Conservation (phyloP, 53 echinoderm and acorn worm genomes). For the Mesocentrotus franciscanus region DNA sequence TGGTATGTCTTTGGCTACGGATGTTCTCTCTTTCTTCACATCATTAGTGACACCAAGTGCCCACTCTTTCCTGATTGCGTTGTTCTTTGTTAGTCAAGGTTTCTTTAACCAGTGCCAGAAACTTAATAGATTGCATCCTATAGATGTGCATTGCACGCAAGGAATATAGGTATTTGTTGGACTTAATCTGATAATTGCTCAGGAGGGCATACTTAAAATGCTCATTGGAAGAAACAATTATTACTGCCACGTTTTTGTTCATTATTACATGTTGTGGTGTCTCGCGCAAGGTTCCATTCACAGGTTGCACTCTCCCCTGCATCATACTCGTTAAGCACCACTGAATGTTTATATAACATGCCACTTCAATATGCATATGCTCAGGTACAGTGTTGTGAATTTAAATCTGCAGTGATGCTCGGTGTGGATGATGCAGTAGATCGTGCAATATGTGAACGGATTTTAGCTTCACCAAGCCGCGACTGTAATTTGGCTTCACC, state of each 20-base stretch:
- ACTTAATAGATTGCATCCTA: not conserved
- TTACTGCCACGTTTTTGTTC: not conserved
- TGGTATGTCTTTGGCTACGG: constrained; percentile 50
- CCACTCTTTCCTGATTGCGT: constrained; percentile 10
- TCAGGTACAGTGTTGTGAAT: constrained; percentile 37
- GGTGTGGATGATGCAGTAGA: not conserved
- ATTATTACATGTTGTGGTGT: not conserved
- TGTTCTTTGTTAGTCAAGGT: not conserved
- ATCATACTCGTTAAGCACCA: not conserved
- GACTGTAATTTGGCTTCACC: not conserved
- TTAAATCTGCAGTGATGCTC: constrained; percentile 27
- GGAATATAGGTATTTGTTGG: not conserved
- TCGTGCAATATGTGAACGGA: not conserved
- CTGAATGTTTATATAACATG: constrained; percentile 39
- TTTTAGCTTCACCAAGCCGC: not conserved
- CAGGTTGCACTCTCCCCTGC: not conserved
- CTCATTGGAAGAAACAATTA: not conserved
- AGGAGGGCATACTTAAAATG: not conserved
- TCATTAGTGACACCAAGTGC: constrained; percentile 40
- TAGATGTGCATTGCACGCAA: not conserved
- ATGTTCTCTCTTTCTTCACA: constrained; percentile 20
- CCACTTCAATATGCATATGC: constrained; percentile 18
- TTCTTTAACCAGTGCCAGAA: not conserved
- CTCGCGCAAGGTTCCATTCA: not conserved
- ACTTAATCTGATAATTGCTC: not conserved